A percentile compares a stretch with the other conserved stretches of the same genome.
Evolutionary conservation across 1,140 invertebrate species (phyloP).

Genomic region (Micrasema longulum): DNA sequence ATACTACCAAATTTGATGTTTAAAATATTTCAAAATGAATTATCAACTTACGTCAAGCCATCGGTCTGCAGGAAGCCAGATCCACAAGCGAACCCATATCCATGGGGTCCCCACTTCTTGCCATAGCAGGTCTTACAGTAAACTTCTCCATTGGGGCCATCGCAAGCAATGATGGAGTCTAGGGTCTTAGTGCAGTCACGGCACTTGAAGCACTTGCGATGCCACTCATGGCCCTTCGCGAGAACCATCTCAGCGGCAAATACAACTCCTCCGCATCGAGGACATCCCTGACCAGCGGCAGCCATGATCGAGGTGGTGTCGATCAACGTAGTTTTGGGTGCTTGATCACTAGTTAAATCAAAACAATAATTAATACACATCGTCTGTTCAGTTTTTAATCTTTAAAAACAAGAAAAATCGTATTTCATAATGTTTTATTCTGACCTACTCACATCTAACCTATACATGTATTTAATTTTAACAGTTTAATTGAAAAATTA

Average conservation of each 20-base stretch:
- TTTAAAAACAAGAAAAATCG: no score
- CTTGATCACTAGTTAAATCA: slow-evolving; percentile 69
- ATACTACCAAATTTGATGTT: no score
- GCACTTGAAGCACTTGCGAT: slow-evolving; percentile 98
- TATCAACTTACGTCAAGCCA: slow-evolving; percentile 82
- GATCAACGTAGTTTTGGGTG: slow-evolving; percentile 79
- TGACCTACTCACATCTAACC: no score
- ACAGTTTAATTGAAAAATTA: no score
- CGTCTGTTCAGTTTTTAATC: no score
- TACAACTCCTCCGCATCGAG: slow-evolving; percentile 89
- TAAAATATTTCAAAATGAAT: no score
- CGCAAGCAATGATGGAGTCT: slow-evolving; percentile 93
- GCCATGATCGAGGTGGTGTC: slow-evolving; percentile 85
- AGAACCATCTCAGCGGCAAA: slow-evolving; percentile 92
- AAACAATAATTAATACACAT: no score
- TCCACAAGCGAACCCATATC: slow-evolving; percentile 94
- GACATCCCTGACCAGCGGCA: slow-evolving; percentile 87
- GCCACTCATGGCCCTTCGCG: slow-evolving; percentile 92
- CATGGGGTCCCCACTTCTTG: slow-evolving; percentile 94
- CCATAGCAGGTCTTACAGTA: slow-evolving; percentile 94
- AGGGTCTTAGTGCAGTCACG: slow-evolving; percentile 91
- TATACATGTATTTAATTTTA: no score
- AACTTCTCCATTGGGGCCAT: slow-evolving; percentile 89
- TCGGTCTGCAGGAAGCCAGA: slow-evolving; percentile 93
- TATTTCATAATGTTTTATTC: no score